phyloP scores from a whole-genome alignment of 2,113 vertebrate genomes.

The Tragelaphus buxtoni region DNA sequence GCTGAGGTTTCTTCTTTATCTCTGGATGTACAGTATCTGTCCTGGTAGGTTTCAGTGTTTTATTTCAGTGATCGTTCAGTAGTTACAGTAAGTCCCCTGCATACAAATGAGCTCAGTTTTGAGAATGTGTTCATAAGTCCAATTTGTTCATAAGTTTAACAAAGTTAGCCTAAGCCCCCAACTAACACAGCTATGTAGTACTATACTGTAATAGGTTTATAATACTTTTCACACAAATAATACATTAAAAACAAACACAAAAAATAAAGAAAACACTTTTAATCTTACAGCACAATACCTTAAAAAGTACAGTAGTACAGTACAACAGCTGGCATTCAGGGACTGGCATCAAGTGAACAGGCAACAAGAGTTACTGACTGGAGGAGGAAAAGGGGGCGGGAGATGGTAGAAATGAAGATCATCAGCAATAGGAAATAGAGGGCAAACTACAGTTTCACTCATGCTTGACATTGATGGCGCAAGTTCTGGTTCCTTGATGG shows the following conservation, averaged over 20 bases:
- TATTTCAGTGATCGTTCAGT: not conserved
- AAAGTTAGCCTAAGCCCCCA: not conserved
- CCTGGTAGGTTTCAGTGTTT: not conserved
- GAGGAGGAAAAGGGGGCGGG: rapidly evolving
- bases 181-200: not conserved
- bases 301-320: not conserved
- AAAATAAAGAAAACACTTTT: not conserved
- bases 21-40: not conserved
- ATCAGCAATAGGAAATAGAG: not conserved
- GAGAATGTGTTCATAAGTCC: not conserved
- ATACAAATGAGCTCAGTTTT: not conserved
- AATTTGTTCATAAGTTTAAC: not conserved
- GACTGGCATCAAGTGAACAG: not conserved
- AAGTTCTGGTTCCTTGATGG: not conserved
- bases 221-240: not conserved
- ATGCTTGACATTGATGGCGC: not conserved
- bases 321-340: not conserved
- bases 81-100: not conserved
- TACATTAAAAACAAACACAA: not conserved
- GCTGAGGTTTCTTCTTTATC: not conserved
- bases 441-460: not conserved
- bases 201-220: not conserved
- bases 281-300: not conserved
- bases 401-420: not conserved
- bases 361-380: not conserved